Conservation (phyloP, 2,888 invertebrate genomes). For the Stenurella melanura region DNA sequence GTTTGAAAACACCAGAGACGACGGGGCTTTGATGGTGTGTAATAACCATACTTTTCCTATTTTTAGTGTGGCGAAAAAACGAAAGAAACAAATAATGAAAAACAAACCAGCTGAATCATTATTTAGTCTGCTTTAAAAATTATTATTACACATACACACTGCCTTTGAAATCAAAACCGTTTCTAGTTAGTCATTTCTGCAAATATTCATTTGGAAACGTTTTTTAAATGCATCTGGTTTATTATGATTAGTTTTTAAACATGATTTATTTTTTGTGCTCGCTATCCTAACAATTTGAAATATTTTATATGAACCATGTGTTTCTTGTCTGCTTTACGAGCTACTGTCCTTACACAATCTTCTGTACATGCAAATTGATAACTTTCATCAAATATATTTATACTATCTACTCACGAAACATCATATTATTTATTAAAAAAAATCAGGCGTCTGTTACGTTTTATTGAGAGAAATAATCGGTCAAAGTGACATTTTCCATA, state of each 20-base stretch:
- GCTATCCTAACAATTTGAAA: neutral
- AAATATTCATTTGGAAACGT: slow-evolving; percentile 8
- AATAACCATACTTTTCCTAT: neutral
- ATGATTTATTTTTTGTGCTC: neutral
- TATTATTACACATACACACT: neutral
- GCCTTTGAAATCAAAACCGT: slow-evolving; percentile 7
- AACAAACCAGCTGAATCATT: neutral
- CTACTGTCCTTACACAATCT: neutral
- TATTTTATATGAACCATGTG: slow-evolving; percentile 7
- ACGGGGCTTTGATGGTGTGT: neutral
- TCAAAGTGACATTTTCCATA: no score
- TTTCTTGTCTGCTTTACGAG: neutral
- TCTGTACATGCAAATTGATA: neutral
- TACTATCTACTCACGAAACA: neutral
- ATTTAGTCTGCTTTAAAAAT: neutral
- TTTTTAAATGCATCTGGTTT: slow-evolving; percentile 19
- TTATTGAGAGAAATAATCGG: neutral
- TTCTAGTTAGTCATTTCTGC: neutral
- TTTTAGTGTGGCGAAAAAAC: neutral
- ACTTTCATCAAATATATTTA: neutral
- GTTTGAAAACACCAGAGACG: neutral
- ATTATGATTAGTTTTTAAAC: slow-evolving; percentile 13
- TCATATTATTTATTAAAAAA: no score
- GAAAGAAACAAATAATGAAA: neutral
- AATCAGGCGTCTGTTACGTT: neutral